phyloP scores from a whole-genome alignment of 1,140 invertebrate species.

The Zophobas atratus region DNA sequence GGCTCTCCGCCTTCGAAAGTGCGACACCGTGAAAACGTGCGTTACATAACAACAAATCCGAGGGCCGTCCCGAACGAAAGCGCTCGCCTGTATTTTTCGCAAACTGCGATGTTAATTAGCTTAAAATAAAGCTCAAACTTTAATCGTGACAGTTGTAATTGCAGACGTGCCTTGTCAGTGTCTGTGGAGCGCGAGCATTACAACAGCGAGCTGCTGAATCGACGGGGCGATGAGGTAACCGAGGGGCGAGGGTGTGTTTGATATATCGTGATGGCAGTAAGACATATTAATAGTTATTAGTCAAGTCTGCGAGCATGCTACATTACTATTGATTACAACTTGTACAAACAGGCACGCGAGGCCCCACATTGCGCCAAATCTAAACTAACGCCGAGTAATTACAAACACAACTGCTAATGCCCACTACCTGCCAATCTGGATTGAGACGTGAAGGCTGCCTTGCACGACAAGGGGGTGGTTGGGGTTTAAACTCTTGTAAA shows the following conservation, averaged over 20 bases:
- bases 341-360: conserved; percentile 58
- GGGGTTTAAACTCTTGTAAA: too few species aligned
- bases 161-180: conserved; percentile 46
- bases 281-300: conserved; percentile 65
- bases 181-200: conserved; percentile 17
- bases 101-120: conserved; percentile 46
- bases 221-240: conserved; percentile 23
- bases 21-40: conserved; percentile 26
- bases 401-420: conserved; percentile 51
- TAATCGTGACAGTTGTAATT: conserved; percentile 49
- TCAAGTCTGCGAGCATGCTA: conserved; percentile 62
- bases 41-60: conserved; percentile 13
- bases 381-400: conserved; percentile 56
- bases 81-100: conserved; percentile 21
- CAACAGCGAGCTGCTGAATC: conserved; percentile 21
- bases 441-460: not conserved
- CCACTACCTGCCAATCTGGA: conserved; percentile 42
- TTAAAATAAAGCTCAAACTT: conserved; percentile 49
- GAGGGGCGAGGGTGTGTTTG: conserved; percentile 58
- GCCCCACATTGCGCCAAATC: conserved; percentile 61
- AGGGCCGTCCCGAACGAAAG: conserved; percentile 8
- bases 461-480: too few species aligned
- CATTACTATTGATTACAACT: conserved; percentile 64
- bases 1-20: not conserved
- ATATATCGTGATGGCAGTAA: conserved; percentile 64